These are phyloP conservation scores for Myotis daubentonii DNA, from an alignment of 2,797 vertebrate species.

Conservation along the genomic window DNA sequence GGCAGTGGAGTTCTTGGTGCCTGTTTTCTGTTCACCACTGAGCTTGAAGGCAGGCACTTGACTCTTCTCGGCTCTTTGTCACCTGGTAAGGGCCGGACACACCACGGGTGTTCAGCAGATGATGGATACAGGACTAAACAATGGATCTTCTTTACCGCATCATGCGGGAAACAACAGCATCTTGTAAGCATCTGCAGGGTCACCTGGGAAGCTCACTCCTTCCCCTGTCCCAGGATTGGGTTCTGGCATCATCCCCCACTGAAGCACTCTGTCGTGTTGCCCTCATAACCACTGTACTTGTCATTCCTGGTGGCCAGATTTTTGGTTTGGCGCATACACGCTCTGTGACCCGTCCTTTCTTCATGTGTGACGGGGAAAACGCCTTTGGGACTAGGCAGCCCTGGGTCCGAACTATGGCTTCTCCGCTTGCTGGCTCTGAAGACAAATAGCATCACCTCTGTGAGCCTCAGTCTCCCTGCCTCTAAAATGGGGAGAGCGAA, in stretches of 20 bases:
- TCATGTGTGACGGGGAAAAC: not conserved
- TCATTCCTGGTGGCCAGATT: not conserved
- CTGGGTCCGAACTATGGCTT: not conserved
- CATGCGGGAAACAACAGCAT: accelerated
- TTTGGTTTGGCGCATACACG: not conserved
- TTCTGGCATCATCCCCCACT: not conserved
- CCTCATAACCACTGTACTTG: not conserved
- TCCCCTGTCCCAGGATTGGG: accelerated
- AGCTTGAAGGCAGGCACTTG: not conserved
- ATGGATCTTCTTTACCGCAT: accelerated
- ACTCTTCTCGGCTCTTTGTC: not conserved
- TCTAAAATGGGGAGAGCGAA: not conserved
- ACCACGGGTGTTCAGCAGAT: not conserved
- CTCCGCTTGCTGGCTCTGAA: not conserved
- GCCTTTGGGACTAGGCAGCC: not conserved
- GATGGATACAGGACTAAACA: not conserved
- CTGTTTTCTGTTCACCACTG: not conserved
- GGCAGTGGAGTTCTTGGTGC: not conserved
- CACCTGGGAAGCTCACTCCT: not conserved
- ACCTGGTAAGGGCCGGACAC: not conserved
- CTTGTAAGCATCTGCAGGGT: not conserved
- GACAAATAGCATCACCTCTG: not conserved
- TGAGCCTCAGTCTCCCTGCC: not conserved
- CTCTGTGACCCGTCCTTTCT: not conserved
- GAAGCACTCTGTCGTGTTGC: accelerated